Conservation (phyloP, 2,797 vertebrate species). For the Acanthurus lineatus region DNA sequence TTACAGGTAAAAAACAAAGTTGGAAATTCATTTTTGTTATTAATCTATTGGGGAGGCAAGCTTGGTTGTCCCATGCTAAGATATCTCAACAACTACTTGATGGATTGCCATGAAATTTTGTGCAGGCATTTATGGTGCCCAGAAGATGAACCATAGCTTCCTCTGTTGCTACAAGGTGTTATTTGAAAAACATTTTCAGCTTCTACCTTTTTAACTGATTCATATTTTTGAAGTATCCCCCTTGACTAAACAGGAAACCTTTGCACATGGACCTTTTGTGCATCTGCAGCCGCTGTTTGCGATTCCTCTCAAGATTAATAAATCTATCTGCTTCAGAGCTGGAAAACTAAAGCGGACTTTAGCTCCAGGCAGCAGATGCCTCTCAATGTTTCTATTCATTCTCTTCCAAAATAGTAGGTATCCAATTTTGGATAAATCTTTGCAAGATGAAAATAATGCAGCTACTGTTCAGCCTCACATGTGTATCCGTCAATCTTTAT, state of each 20-base stretch:
- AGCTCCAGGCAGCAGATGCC: conserved; percentile 4
- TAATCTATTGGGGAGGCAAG: neutral
- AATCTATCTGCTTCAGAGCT: conserved; percentile 5
- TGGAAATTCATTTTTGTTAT: neutral
- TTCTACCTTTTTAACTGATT: neutral
- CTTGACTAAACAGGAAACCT: conserved; percentile 17
- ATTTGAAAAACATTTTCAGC: neutral
- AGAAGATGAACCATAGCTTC: conserved; percentile 7
- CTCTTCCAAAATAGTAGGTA: conserved; percentile 22
- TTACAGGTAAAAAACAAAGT: neutral
- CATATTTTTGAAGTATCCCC: neutral
- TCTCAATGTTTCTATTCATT: conserved; percentile 10
- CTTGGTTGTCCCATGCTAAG: neutral
- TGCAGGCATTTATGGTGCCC: neutral
- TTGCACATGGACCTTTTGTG: neutral
- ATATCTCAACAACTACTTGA: neutral
- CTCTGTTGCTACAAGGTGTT: neutral
- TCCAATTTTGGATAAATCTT: conserved; percentile 11
- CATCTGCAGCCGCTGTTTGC: conserved; percentile 10
- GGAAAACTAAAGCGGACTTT: conserved; percentile 23
- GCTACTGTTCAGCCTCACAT: conserved; percentile 51
- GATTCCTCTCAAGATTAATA: conserved; percentile 26
- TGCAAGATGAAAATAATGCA: conserved; percentile 28
- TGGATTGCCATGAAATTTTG: neutral
- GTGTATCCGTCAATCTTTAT: conserved; percentile 51